Evolutionary conservation across 2,888 invertebrate genomes (phyloP), one percentile per base, ranked within the genome.

Genomic region (Chromoteleia sp.): DNA sequence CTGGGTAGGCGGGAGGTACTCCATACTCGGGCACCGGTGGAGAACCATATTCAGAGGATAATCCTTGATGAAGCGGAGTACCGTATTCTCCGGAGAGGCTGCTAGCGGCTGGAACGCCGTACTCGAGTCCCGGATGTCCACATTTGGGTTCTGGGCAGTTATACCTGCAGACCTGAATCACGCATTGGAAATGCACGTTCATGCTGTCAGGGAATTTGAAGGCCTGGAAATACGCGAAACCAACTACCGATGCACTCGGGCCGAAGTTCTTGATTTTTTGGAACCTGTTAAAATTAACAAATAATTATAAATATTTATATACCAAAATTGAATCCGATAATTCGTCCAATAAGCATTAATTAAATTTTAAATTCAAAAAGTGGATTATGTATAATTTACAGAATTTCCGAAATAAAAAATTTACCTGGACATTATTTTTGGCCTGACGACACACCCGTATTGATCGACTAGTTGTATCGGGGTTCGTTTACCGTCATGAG

Each of bases 221-320:
- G 0, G 98, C 98, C 92, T 98, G 97, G 94, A 98, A 98, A 91
- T 97, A 97, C 0, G 98, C 97, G 89, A 98, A 98, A 0, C 97
- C 97, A 0, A 98, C 92, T 0, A 98, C 97, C 6, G 97, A 97
- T 3, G 98, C 98, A 83, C 97, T 97, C 0, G 98, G 97, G 14
- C 98, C 98, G 85, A 98, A 98, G 92, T 98, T 98, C 92, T 98
- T 98, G 84, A 98, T 98, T 92, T 98, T 98, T 89, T 98, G 97
- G 95, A 98, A 98, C 92, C 96, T 96, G 71, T 88, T n/a, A n/a
- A n/a, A 92, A 76, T 12, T 29, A 8, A 21, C 6, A 25, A 33
- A 2, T 43, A 6, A 45, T 45, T 17, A 45, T 45, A n/a, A 45
- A 15, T 45, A 17, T 8, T 17, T 45, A 12, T 12, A 12, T 25